A percentile compares a stretch with the other conserved stretches of the same genome.
Conservation (phyloP, 2,797 vertebrate genomes). For the Eulemur mongoz region DNA sequence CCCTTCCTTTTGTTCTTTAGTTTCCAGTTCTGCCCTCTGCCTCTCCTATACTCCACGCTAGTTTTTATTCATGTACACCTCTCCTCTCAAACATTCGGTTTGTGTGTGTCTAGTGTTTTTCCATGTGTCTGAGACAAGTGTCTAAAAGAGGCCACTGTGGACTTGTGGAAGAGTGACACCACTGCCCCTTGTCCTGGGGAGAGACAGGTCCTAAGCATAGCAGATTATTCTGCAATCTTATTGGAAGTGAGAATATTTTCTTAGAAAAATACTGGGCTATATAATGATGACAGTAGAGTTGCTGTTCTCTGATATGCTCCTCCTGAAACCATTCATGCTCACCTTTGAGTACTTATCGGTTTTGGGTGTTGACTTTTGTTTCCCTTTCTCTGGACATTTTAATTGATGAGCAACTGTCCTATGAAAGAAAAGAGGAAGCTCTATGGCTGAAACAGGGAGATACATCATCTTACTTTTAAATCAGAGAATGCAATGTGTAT, state of each 20-base stretch:
- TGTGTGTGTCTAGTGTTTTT: background rate
- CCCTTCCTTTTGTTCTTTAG: background rate
- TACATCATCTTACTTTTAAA: constrained; percentile 22
- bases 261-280: background rate
- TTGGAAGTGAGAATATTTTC: constrained; percentile 7
- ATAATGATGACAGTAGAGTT: background rate
- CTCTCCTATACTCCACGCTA: background rate
- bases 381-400: background rate
- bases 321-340: background rate
- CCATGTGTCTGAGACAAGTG: background rate
- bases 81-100: constrained; percentile 26
- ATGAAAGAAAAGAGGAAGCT: background rate
- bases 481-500: background rate
- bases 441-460: background rate
- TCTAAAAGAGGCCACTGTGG: constrained; percentile 4
- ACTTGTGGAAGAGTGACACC: background rate
- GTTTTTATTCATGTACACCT: constrained; percentile 13
- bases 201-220: background rate
- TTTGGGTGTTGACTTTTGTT: constrained; percentile 13
- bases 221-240: constrained; percentile 43
- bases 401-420: background rate
- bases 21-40: constrained; percentile 7
- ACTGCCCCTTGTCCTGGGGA: background rate
- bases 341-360: background rate
- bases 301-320: background rate